phyloP scores from a whole-genome alignment of 35 echinoderm and acorn worm genomes.

The Apostichopus californicus region DNA sequence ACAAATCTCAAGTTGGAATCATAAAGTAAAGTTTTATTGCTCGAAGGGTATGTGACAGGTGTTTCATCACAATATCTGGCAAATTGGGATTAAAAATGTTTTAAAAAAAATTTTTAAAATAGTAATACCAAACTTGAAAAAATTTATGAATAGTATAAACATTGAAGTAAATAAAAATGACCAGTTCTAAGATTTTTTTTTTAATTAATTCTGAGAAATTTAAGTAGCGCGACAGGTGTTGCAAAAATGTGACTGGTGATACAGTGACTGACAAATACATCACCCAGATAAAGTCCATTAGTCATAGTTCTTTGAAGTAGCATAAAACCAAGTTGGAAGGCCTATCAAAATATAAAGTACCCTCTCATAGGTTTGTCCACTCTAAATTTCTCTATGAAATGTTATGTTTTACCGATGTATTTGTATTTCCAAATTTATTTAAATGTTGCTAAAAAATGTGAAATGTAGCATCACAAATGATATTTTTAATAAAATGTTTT shows the following conservation, averaged over 20 bases:
- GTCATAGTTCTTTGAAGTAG: background rate
- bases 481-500: too few species aligned
- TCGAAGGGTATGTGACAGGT: background rate
- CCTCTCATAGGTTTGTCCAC: background rate
- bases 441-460: too few species aligned
- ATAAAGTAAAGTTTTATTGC: background rate
- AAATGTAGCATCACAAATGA: too few species aligned
- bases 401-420: too few species aligned
- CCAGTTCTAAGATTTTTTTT: too few species aligned
- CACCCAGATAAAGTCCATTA: background rate
- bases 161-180: too few species aligned
- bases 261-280: background rate
- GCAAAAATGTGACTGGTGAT: too few species aligned
- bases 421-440: too few species aligned
- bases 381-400: too few species aligned
- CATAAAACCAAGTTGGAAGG: background rate
- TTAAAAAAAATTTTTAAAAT: background rate
- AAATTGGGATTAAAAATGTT: background rate
- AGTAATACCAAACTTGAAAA: background rate
- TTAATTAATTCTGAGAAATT: background rate
- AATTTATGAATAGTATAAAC: too few species aligned
- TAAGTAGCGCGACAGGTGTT: background rate
- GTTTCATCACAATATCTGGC: background rate
- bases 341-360: background rate
- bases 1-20: background rate